A percentile compares a stretch with the other conserved stretches of the same genome.
phyloP scores from a whole-genome alignment of 2,113 vertebrate species.

The Muntiacus reevesi region DNA sequence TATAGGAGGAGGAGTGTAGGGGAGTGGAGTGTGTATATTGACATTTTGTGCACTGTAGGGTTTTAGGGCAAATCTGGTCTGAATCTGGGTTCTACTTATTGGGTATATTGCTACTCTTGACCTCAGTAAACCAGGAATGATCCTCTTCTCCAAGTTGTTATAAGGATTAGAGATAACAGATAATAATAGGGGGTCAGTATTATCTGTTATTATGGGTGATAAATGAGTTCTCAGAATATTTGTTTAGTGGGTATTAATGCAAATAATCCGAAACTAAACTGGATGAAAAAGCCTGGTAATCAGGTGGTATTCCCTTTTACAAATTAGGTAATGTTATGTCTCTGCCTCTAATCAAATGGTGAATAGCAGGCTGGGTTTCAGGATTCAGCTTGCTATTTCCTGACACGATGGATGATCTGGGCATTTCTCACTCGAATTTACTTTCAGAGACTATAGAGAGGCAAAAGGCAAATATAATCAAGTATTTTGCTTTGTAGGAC shows the following conservation, averaged over 20 bases:
- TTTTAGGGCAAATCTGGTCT: neutral
- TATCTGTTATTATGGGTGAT: neutral
- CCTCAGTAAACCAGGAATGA: neutral
- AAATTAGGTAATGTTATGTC: neutral
- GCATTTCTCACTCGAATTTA: neutral
- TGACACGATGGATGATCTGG: neutral
- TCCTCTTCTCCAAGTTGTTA: neutral
- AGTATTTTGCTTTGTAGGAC: neutral
- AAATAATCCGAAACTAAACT: neutral
- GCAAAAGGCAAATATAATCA: neutral
- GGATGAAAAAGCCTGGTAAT: neutral
- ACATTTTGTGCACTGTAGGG: neutral
- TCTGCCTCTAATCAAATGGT: neutral
- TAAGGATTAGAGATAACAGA: neutral
- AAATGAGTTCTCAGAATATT: neutral
- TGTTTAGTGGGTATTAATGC: slow-evolving; percentile 14
- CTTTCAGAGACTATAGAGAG: neutral
- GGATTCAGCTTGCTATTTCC: neutral
- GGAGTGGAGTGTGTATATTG: neutral
- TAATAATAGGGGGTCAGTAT: neutral
- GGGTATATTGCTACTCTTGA: neutral
- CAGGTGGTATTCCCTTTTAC: neutral
- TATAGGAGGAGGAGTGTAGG: neutral
- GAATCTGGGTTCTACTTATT: neutral
- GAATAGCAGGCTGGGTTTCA: neutral